Percentiles rank a stretch among this genome's conserved stretches.
phyloP scores from a whole-genome alignment of 2,113 vertebrate genomes.

The Zeus faber region DNA sequence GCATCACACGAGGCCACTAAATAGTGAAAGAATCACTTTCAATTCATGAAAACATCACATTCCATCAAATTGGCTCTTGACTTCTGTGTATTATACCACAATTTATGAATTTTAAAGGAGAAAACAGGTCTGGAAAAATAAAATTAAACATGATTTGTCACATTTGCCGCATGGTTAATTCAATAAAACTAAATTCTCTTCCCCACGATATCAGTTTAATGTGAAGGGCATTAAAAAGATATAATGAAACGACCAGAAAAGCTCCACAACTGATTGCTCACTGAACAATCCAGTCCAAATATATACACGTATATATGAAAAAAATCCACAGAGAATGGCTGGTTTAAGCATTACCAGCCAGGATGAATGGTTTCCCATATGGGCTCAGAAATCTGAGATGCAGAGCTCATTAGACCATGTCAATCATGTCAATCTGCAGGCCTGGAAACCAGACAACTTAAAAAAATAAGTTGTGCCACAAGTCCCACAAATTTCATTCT shows the following conservation, averaged over 20 bases:
- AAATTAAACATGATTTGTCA: too few relatives aligned
- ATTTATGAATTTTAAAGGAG: too few relatives aligned
- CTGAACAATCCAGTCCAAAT: conserved; percentile 15
- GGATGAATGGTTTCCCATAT: conserved; percentile 7
- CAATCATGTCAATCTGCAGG: too few relatives aligned
- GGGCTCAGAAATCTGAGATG: background rate
- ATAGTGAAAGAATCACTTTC: too few relatives aligned
- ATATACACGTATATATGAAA: too few relatives aligned
- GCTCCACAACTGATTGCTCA: conserved; percentile 2
- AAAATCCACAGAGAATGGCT: conserved; percentile 16
- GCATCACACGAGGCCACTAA: too few relatives aligned
- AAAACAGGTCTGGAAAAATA: too few relatives aligned
- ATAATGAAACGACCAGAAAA: background rate
- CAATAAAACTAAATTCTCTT: conserved; percentile 3
- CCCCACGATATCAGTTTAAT: background rate
- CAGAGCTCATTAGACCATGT: background rate
- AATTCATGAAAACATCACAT: too few relatives aligned
- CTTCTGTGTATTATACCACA: too few relatives aligned
- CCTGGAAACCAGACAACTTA: too few relatives aligned
- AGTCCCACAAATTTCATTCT: conserved; percentile 48
- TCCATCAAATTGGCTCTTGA: too few relatives aligned
- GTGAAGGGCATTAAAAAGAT: background rate
- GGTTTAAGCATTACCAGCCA: background rate
- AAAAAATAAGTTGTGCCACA: conserved; percentile 11
- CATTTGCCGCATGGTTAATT: too few relatives aligned